Evolutionary conservation across 2,888 invertebrate genomes (phyloP).

Genomic region (Ferrisia virgata): DNA sequence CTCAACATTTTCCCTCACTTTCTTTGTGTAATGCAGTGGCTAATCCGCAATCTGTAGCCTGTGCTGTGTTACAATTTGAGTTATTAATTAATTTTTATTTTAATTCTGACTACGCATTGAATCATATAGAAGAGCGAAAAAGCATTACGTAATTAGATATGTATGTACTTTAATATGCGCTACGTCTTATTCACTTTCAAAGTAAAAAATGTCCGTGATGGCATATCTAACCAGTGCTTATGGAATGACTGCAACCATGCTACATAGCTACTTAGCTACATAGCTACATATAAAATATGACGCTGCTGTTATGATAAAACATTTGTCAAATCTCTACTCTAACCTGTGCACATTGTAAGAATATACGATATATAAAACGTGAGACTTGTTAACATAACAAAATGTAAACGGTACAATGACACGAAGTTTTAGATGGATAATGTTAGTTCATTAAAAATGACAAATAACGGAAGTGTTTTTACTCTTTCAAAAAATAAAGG

Average conservation of each 20-base stretch:
- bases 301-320: not conserved
- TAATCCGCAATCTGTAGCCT: not conserved
- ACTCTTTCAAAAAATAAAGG: not conserved
- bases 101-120: not conserved
- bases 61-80: not conserved
- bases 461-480: not conserved
- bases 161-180: too few species aligned
- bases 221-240: not conserved
- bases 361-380: not conserved
- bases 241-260: not conserved
- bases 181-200: not conserved
- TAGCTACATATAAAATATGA: too few species aligned
- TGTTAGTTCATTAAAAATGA: not conserved
- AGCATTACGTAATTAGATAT: not conserved
- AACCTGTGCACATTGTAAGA: not conserved
- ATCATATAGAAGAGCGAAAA: not conserved
- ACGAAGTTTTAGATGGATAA: not conserved
- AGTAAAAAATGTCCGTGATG: not conserved
- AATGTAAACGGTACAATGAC: slow-evolving; percentile 7
- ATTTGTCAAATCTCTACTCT: not conserved
- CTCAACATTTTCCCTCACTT: too few species aligned
- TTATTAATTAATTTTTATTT: not conserved
- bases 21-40: too few species aligned
- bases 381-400: slow-evolving; percentile 6
- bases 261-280: too few species aligned